These are phyloP conservation scores for Phainopepla nitens DNA, from an alignment of 2,113 vertebrate species.

Conservation along the genomic window DNA sequence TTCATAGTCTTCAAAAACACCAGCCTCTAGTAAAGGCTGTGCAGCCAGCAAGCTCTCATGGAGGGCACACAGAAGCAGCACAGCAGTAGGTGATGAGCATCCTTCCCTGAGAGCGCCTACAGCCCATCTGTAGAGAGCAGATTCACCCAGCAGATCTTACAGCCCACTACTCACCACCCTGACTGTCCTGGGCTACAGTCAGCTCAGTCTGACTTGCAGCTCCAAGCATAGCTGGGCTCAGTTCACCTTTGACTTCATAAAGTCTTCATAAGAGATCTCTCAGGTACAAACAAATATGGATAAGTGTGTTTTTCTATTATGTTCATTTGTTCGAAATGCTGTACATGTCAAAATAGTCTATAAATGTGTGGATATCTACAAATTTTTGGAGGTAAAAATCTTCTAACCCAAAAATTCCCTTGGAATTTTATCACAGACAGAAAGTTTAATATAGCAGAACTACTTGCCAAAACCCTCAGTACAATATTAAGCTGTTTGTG, in stretches of 20 bases:
- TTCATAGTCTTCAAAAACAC: background rate
- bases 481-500: conserved; percentile 47
- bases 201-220: background rate
- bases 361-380: background rate
- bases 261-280: background rate
- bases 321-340: background rate
- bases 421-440: conserved; percentile 14
- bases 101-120: rapidly evolving
- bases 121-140: background rate
- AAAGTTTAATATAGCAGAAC: conserved; percentile 58
- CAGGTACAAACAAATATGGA: background rate
- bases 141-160: background rate
- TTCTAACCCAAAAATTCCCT: conserved; percentile 30
- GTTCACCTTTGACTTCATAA: background rate
- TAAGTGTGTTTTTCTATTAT: background rate
- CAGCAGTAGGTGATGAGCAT: background rate
- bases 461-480: background rate
- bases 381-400: conserved; percentile 47
- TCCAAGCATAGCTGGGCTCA: background rate
- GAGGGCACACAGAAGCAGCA: rapidly evolving
- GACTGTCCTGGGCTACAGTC: background rate
- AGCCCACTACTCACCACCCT: background rate
- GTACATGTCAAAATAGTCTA: background rate
- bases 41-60: background rate
- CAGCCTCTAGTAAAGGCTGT: background rate